Conservation (phyloP, 2,113 vertebrate species). For the Cebus imitator region DNA sequence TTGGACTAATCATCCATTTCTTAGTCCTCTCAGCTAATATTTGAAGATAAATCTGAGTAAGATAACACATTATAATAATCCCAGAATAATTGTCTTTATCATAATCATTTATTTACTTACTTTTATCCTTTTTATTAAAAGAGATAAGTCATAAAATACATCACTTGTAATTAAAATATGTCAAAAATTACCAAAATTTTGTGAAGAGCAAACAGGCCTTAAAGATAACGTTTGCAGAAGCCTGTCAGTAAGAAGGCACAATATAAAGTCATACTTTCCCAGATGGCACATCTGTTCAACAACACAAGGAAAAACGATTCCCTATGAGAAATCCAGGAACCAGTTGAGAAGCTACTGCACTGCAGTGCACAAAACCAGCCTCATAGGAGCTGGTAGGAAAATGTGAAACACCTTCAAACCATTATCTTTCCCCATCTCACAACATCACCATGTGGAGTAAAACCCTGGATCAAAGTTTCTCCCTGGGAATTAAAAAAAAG, state of each 20-base stretch:
- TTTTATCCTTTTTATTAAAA: not conserved
- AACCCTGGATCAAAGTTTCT: not conserved
- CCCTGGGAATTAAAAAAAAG: no score
- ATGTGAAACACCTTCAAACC: not conserved
- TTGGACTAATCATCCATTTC: not conserved
- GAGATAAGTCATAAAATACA: no score
- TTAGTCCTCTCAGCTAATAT: not conserved
- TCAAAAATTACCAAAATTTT: not conserved
- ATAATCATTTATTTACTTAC: not conserved
- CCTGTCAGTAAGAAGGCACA: not conserved
- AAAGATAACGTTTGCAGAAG: not conserved
- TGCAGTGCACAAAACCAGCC: rapidly evolving
- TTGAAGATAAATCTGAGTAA: not conserved
- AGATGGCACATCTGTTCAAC: not conserved
- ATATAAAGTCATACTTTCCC: not conserved
- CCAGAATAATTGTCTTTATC: not conserved
- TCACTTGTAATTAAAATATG: not conserved
- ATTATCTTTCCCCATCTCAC: rapidly evolving
- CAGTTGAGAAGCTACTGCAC: not conserved
- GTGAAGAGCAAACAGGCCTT: not conserved
- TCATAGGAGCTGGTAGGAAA: not conserved
- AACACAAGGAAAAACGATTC: not conserved
- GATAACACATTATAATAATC: not conserved
- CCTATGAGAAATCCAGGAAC: not conserved
- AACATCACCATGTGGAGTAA: not conserved